These are phyloP conservation scores for Chaunax sp. DNA, from an alignment of 2,797 vertebrate genomes.

Conservation along the genomic window DNA sequence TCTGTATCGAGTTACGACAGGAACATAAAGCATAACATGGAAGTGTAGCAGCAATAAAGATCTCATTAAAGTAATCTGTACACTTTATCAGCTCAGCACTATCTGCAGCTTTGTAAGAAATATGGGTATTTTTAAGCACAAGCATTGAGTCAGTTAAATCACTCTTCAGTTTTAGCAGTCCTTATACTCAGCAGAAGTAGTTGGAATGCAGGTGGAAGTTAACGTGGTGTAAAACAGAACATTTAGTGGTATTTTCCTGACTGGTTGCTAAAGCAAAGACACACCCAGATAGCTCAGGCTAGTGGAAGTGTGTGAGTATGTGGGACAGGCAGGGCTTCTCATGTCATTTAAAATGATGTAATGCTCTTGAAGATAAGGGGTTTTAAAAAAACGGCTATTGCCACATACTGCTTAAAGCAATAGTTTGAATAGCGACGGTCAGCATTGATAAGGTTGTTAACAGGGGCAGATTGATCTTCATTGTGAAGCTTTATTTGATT, in stretches of 20 bases:
- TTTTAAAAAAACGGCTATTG: background rate
- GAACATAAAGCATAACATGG: conserved; percentile 18
- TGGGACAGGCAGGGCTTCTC: background rate
- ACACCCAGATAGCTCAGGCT: conserved; percentile 29
- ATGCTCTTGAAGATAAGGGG: background rate
- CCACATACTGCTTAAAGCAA: background rate
- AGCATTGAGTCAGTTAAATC: background rate
- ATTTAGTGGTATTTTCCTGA: background rate
- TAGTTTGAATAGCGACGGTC: background rate
- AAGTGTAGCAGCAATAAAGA: conserved; percentile 34
- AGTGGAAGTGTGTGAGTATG: background rate
- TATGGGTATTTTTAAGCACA: background rate
- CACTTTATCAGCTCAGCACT: conserved; percentile 33
- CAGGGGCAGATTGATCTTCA: too few species aligned
- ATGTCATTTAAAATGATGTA: background rate
- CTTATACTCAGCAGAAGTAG: background rate
- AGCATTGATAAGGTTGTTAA: background rate
- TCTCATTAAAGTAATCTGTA: background rate
- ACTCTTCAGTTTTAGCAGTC: background rate
- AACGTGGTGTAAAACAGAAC: background rate
- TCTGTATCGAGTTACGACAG: conserved; percentile 42
- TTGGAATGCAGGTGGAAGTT: background rate
- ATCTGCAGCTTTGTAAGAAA: background rate
- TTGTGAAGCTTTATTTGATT: too few species aligned
- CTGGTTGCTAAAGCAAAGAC: conserved; percentile 10